Evolutionary conservation across 2,888 invertebrate species (phyloP), one percentile per base, ranked within the genome.

Genomic region (Agrochola lota): DNA sequence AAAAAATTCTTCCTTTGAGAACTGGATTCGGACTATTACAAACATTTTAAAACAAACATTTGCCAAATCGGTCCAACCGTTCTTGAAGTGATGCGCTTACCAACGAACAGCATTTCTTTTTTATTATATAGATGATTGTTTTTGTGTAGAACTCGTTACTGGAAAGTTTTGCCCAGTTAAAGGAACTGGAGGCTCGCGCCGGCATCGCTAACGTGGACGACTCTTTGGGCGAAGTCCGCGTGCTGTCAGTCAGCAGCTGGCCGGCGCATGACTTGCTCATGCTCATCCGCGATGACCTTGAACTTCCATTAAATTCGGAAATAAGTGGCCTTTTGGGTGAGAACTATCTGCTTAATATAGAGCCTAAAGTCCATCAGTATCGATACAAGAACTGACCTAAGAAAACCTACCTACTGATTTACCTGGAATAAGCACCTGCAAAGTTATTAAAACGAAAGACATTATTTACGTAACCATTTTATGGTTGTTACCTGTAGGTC

Each of bases 181-280:
- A 92, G 77, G 96, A 96, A 57, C 86, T 96, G 84, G 96, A 96
- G 84, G 84, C 88, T 3, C 90, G 92, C 0, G 91, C 91, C 1
- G 93, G 96, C 1, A 84, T 90, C 0, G 70, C 86, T 2, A 67
- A 71, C 30, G 83, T 87, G 3, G 96, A 95, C 5, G 93, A 94
- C 3, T 77, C 90, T 11, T 80, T 95, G 30, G 92, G 93, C 0
- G 95, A 96, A 5, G 87, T 97, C 8, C 93, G 95, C 3, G 85
- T 94, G 11, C 85, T 97, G 68, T 95, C 97, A 3, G 92, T 97
- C 63, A 94, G 90, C 52, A 88, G 89, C 55, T 96, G 96, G 96
- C 93, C 95, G 0, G 93, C 95, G 0, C 94, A 96, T 74, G 96
- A 96, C 82, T 88, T 96, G 74, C 90, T 95, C 52, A 85, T 96